These are phyloP conservation scores for Ispidina picta DNA, from an alignment of 2,797 vertebrate species.

Conservation along the genomic window DNA sequence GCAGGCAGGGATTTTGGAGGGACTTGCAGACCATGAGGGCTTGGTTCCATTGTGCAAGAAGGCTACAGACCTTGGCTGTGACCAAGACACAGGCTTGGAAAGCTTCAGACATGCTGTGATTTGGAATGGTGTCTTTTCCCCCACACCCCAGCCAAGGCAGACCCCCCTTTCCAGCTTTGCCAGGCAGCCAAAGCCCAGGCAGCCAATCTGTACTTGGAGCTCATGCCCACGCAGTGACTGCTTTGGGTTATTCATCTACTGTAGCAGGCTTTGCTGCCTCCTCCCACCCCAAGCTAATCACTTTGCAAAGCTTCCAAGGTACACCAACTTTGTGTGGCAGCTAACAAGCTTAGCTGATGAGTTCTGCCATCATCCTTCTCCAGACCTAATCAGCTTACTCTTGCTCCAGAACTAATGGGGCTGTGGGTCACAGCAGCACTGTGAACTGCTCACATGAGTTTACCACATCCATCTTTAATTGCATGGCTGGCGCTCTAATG, in stretches of 20 bases:
- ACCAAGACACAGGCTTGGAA: neutral
- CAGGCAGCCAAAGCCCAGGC: neutral
- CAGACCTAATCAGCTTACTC: slow-evolving; percentile 64
- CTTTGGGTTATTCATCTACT: slow-evolving; percentile 40
- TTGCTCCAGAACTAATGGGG: slow-evolving; percentile 60
- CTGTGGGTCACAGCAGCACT: slow-evolving; percentile 46
- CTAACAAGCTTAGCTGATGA: slow-evolving; percentile 69
- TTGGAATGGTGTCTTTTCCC: neutral
- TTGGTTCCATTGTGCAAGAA: neutral
- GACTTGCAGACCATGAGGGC: neutral
- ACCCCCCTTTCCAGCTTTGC: neutral
- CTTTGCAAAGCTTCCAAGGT: slow-evolving; percentile 59
- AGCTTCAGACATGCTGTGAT: neutral
- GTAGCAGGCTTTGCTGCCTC: slow-evolving; percentile 46
- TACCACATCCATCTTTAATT: slow-evolving; percentile 53
- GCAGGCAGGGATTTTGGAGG: neutral
- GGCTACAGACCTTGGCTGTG: neutral
- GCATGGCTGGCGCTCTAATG: slow-evolving; percentile 26
- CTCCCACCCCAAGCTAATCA: slow-evolving; percentile 55
- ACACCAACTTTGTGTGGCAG: slow-evolving; percentile 50
- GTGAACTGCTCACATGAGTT: neutral
- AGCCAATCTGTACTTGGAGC: neutral
- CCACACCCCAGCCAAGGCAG: neutral
- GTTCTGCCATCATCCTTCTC: slow-evolving; percentile 61
- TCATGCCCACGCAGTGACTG: neutral